Base-by-base conservation (phyloP, 2,113 vertebrate genomes). In the Trematomus loennbergii region DNA sequence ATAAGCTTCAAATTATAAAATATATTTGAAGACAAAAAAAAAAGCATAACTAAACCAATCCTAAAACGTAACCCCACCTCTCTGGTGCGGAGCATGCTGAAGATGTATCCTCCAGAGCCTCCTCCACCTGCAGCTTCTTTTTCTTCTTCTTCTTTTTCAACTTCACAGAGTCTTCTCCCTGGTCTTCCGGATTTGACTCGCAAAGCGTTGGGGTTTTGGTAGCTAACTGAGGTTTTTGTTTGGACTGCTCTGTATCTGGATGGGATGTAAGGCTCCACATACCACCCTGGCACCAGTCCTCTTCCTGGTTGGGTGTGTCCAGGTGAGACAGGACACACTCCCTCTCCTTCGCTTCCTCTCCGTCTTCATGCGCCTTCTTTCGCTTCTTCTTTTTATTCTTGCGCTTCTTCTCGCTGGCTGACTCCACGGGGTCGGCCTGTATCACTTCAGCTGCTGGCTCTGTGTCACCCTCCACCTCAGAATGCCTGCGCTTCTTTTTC, bases 231-330 rank as follows among this genome's bases (percentile, higher is more conserved):
- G 36, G 54, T 52, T 54, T 82, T 13, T 65, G 70, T 17, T 89
- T 68, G 1, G 78, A 40, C 57, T 60, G 73, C 52, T 84, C 84
- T 46, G 54, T 22, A 18, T 67, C 65, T 29, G 69, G 57, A 20
- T 71, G 45, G 9, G 87, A n/a, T 0, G 68, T 71, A 1, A 95
- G 77, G 48, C 86, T 92, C 95, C 94, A 94, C 15, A 89, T 75
- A 48, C 94, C 93, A 0, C 89, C 87, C 13, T 92, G 90, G 87
- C 92, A 91, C 95, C 95, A 94, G 29, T 95, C 94, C 82, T 95
- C 94, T n/a, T 95, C 94, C 55, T 90, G 93, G 60, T 40, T 70
- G 0, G 76, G 18, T 1, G 72, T 43, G 43, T 94, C 90, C 29
- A 94, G 70, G 63, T 92, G 94, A 25, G 92, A 91, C 9, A n/a